Base-by-base conservation (phyloP, 1,140 invertebrate species). In the Kradibia gibbosae region DNA sequence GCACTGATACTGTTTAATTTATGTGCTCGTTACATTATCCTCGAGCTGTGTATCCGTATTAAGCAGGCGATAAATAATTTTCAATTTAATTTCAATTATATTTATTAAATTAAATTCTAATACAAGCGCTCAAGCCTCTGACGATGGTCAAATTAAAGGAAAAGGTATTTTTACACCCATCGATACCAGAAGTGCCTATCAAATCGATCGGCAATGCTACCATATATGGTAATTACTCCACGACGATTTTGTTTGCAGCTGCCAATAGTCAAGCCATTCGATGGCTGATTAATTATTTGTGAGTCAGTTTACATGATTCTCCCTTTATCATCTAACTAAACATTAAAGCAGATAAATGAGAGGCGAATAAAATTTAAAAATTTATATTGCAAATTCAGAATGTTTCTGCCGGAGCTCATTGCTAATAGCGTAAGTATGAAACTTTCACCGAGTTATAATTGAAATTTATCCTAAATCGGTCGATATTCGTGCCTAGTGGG, bases 71-170 rank as follows among this genome's bases (percentile, higher is more conserved):
- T 20, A 62, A 39, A 28, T 62, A 76, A 76, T 76, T 17, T 31
- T 60, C 55, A 65, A 76, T 45, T 42, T 4, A 65, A 62, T 76
- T 76, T 62, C 39, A 76, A 48, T 45, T 65, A 45, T 62, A 62
- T 48, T 34, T 65, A 57, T 48, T 8, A 48, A 76, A 76, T 48
- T 13, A 39, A 3, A 39, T n/a, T n/a, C n/a, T n/a, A n/a, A n/a
- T n/a, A n/a, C 39, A 70, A n/a, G 42, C 10, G 25, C 45, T 48
- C 8, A 17, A 48, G 17, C 7, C 8, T 48, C 8, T 7, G 45
- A 48, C 17, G 7, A 17, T 48, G 50, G 50, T 11, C 20, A 20
- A 20, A 45, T 45, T 45, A 45, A 45, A 45, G 13, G 7, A 45
- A 11, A 22, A 65, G 39, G 15, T 5, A 5, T 39, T 39, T 36